Conservation (phyloP, 2,113 vertebrate genomes). For the Symphodus melops region DNA sequence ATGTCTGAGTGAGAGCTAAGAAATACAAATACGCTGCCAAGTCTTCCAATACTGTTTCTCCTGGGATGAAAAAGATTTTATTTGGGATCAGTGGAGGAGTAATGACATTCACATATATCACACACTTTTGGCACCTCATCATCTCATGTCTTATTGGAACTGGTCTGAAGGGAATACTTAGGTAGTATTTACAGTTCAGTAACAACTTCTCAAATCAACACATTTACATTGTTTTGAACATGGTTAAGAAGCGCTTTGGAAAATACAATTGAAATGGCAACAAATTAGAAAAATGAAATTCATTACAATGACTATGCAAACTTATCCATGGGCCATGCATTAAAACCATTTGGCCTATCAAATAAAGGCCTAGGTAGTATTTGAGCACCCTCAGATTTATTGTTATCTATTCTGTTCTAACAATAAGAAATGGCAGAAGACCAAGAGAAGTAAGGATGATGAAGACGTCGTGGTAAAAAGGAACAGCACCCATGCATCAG, state of each 20-base stretch:
- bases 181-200: constrained; percentile 21
- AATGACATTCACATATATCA: constrained; percentile 44
- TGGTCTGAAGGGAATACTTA: constrained; percentile 25
- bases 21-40: constrained; percentile 39
- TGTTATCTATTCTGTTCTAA: too few species aligned
- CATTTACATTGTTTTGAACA: too few species aligned
- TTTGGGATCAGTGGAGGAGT: constrained; percentile 37
- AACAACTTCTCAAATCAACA: not conserved
- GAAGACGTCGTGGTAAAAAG: too few species aligned
- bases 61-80: constrained; percentile 22
- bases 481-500: too few species aligned
- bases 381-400: too few species aligned
- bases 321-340: too few species aligned
- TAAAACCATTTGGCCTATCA: too few species aligned
- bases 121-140: constrained; percentile 28
- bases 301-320: not conserved
- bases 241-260: not conserved
- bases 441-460: too few species aligned
- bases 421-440: too few species aligned
- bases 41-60: constrained; percentile 25
- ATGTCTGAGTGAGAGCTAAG: constrained; percentile 25
- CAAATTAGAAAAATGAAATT: not conserved
- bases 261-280: not conserved
- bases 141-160: constrained; percentile 30
- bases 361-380: too few species aligned